Conservation (phyloP, 2,113 vertebrate genomes). For the Platichthys flesus region DNA sequence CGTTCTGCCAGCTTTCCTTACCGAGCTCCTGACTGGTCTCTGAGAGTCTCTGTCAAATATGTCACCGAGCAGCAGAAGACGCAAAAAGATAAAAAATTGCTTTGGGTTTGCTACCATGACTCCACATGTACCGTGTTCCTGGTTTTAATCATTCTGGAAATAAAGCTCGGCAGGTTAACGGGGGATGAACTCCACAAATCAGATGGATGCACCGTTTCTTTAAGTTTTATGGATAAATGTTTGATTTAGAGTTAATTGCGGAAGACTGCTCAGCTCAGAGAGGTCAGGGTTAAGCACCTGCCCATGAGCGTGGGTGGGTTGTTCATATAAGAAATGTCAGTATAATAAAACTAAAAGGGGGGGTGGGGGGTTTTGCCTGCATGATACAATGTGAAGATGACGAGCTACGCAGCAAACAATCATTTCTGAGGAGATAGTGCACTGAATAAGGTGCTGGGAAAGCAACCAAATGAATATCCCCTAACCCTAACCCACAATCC, state of each 20-base stretch:
- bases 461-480: constrained; percentile 33
- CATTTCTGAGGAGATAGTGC: constrained; percentile 41
- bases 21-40: constrained; percentile 25
- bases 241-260: background rate
- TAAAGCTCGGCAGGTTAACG: constrained; percentile 6
- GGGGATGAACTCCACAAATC: constrained; percentile 21
- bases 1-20: constrained; percentile 18
- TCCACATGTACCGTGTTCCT: background rate
- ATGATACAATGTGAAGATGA: constrained; percentile 32
- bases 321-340: background rate
- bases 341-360: background rate
- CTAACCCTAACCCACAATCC: constrained; percentile 37
- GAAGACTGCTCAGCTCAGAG: background rate
- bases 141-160: constrained; percentile 2
- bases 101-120: background rate
- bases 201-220: background rate
- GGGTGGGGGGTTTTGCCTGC: background rate
- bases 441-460: constrained; percentile 34
- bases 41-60: constrained; percentile 44
- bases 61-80: constrained; percentile 21
- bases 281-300: background rate
- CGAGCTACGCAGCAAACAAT: constrained; percentile 4
- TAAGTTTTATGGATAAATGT: constrained; percentile 1
- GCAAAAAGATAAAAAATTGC: background rate
- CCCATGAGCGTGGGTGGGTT: background rate